Evolutionary conservation across 2,797 vertebrate genomes (phyloP).

Genomic region (Garrulus glandarius): DNA sequence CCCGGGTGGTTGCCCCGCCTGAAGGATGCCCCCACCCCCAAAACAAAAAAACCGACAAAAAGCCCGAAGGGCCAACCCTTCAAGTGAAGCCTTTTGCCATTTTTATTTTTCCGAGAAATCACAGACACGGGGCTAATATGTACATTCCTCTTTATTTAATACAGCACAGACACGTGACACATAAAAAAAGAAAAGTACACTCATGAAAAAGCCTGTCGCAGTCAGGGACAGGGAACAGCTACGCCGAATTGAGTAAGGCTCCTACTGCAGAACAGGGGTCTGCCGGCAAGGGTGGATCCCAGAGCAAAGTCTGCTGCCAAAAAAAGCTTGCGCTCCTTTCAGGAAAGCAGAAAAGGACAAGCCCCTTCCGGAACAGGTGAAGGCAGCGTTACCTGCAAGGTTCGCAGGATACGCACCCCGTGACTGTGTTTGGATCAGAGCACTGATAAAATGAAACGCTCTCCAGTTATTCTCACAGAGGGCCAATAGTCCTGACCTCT

Average conservation of each 20-base stretch:
- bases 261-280: slow-evolving; percentile 70
- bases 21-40: fast-evolving
- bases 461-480: background rate
- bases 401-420: background rate
- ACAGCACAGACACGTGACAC: slow-evolving; percentile 78
- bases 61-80: fast-evolving
- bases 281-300: slow-evolving; percentile 59
- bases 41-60: too few species aligned
- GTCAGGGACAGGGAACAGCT: slow-evolving; percentile 69
- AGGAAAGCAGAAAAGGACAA: background rate
- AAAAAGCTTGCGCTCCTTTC: background rate
- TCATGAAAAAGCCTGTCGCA: slow-evolving; percentile 71
- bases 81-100: background rate
- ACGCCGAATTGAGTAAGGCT: slow-evolving; percentile 70
- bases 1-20: fast-evolving
- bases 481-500: background rate
- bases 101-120: background rate
- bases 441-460: background rate
- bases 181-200: slow-evolving; percentile 66
- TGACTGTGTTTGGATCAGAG: background rate
- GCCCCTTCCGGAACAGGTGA: background rate
- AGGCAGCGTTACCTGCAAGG: background rate
- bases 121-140: slow-evolving; percentile 46
- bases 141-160: slow-evolving; percentile 83
- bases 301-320: slow-evolving; percentile 68